Evolutionary conservation across 2,113 vertebrate genomes (phyloP), one percentile per base, ranked within the genome.

Genomic region (Falcunculus frontatus): DNA sequence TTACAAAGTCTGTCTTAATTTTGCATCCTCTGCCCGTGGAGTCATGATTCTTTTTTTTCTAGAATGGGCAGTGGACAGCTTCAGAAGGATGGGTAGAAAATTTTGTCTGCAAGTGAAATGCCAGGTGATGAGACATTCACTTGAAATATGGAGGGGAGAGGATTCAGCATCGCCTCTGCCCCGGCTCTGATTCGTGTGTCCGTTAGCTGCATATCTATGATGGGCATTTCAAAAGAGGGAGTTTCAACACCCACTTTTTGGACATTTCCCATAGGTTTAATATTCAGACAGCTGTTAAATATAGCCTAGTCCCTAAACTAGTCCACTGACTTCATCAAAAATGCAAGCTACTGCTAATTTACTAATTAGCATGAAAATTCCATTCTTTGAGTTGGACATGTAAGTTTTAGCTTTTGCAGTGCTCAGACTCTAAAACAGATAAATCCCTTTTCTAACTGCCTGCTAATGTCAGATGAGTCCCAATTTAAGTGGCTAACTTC

Each of bases 11-110:
- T 75, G 17, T 32, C 29, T 52, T 74, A 6, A 0, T 57, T 67
- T 79, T 72, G 8, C 47, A 27, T 57, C 30, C 21, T 49, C 44
- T 87, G 21, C 13, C 35, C 47, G 27, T 30, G 25, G 4, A 65
- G 13, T 14, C 11, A 6, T 25, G 15, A 15, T n/a, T 6, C 4
- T 6, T 20, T n/a, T 52, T 37, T 57, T 69, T 16, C 10, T 53
- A 46, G 25, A 10, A 32, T 70, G 9, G 0, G 0, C 14, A 52
- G 18, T 18, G 22, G 16, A 56, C 27, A 37, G 14, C 2, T 75
- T 82, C 50, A 62, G 75, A 74, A 88, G 13, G 17, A 39, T 19
- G 7, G 9, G 4, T 37, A 37, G 52, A 53, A 79, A 88, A 70
- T 14, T 9, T 6, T 41, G 19, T n/a, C 60, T 75, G 22, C 19